Evolutionary conservation across 2,888 invertebrate species (phyloP), one percentile per base, ranked within the genome.

Genomic region (Pseudanteris insignis): DNA sequence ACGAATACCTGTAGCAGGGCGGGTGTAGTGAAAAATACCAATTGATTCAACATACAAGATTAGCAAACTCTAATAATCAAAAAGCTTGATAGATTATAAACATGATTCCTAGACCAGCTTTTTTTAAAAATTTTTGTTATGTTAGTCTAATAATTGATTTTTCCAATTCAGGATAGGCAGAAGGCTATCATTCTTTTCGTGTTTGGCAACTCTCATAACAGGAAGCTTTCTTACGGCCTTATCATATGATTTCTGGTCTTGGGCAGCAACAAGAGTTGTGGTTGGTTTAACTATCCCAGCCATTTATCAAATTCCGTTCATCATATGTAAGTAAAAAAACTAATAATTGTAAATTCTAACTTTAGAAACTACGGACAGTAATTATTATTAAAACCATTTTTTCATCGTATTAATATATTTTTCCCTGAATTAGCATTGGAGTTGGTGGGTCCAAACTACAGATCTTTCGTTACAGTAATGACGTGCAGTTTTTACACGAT

Each of bases 251-350:
- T 94, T 91, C 77, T 90, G 90, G 89, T 85, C 86, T 64, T 95
- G 95, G 92, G 88, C 91, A 1, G 81, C 86, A 1, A 91, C 91
- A 70, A 84, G 95, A 63, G 62, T 62, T 2, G 83, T 93, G 46
- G 94, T 94, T n/a, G 96, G 96, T 2, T 81, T 94, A 3, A 93
- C 94, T 0, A 91, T 95, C 71, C 94, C 95, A 2, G 94, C 94
- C 1, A 88, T 95, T 28, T 94, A 95, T 80, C 94, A 94, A 82
- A 94, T 95, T 79, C 95, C 96, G 0, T 94, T 94, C 77, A 94
- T 95, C 57, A 94, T 96, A 73, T 92, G 95, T 95, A 82, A 76
- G 76, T 62, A 29, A 13, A 8, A n/a, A n/a, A n/a, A n/a, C n/a
- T n/a, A n/a, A n/a, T n/a, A n/a, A n/a, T n/a, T n/a, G n/a, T n/a